phyloP scores from a whole-genome alignment of 2,113 vertebrate genomes.

The Myiozetetes cayanensis region DNA sequence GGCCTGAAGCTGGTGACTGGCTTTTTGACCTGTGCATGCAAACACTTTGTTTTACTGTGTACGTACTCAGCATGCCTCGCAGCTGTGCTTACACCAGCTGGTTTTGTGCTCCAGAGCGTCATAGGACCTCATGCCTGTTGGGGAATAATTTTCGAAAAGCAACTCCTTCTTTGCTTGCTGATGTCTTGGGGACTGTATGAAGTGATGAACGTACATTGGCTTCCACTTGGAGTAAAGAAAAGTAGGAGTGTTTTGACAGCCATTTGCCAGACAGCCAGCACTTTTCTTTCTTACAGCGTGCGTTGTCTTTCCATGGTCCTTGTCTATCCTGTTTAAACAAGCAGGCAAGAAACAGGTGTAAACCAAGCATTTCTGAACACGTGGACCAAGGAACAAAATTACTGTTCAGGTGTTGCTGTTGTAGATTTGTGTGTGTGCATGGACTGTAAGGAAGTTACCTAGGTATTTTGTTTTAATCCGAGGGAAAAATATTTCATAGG shows the following conservation, averaged over 20 bases:
- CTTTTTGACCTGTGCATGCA: background rate
- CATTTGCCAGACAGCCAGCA: background rate
- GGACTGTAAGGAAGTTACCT: background rate
- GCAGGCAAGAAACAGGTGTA: background rate
- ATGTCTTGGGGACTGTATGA: background rate
- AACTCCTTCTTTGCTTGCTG: background rate
- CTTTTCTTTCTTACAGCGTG: background rate
- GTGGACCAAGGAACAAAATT: background rate
- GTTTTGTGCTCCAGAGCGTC: background rate
- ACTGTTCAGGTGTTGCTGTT: background rate
- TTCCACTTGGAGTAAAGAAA: background rate
- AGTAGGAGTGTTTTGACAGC: background rate
- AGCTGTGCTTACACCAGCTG: background rate
- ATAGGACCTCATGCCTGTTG: background rate
- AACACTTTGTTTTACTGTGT: background rate
- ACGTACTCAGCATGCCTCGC: accelerated
- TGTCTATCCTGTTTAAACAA: background rate
- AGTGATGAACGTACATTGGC: background rate
- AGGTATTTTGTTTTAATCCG: background rate
- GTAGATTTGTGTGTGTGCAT: background rate
- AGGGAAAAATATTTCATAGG: background rate
- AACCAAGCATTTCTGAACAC: background rate
- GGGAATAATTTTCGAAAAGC: background rate
- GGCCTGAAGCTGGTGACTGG: background rate
- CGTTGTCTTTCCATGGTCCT: background rate